A percentile compares a stretch with the other conserved stretches of the same genome.
These are phyloP conservation scores for Entosphenus tridentatus DNA, from an alignment of 2,113 vertebrate genomes.

Conservation along the genomic window DNA sequence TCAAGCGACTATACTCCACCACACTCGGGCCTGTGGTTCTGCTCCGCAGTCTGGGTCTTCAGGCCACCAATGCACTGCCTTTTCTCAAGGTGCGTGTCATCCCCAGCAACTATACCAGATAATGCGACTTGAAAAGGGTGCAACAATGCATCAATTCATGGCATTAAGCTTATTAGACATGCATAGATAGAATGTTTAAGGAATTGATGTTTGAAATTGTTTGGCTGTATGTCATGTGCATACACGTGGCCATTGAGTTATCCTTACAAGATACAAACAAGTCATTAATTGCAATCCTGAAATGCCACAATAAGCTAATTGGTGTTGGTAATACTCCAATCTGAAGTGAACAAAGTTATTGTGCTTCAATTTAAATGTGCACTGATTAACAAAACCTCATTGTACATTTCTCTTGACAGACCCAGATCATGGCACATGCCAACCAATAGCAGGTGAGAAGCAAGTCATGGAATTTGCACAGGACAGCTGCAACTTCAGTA, in stretches of 20 bases:
- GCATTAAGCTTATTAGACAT: too few relatives aligned
- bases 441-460: too few relatives aligned
- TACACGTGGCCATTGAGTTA: constrained; percentile 23
- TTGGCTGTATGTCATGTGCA: constrained; percentile 13
- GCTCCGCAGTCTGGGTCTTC: constrained; percentile 61
- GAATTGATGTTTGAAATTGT: constrained; percentile 26
- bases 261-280: constrained; percentile 17
- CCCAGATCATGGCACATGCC: too few relatives aligned
- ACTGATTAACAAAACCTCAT: too few relatives aligned
- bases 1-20: constrained; percentile 73
- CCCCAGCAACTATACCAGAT: background rate
- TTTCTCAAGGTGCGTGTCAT: constrained; percentile 44
- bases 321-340: too few relatives aligned
- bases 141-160: too few relatives aligned
- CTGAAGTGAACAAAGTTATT: too few relatives aligned
- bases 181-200: background rate
- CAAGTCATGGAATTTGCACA: too few relatives aligned
- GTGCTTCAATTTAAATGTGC: too few relatives aligned
- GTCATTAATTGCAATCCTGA: constrained; percentile 9
- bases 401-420: too few relatives aligned
- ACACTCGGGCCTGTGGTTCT: constrained; percentile 41
- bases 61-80: constrained; percentile 57
- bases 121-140: background rate
- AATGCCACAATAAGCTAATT: too few relatives aligned
- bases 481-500: too few relatives aligned